Percentiles rank a stretch among this genome's conserved stretches.
Conservation (phyloP, 2,888 invertebrate species). For the Branchipolynoe longqiensis region DNA sequence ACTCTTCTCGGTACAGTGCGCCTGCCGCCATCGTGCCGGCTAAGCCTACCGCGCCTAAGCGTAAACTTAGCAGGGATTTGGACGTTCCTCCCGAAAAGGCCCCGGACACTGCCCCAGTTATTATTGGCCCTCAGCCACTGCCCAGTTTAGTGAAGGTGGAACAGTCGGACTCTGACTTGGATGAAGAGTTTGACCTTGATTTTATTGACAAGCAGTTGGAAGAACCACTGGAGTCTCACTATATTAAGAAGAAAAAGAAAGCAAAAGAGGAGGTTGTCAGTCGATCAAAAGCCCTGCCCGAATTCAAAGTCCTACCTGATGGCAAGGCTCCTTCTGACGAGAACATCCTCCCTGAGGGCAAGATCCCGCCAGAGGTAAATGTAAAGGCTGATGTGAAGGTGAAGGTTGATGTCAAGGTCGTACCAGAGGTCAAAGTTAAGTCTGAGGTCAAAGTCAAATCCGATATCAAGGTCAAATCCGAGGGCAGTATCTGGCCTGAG, state of each 20-base stretch:
- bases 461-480: not conserved
- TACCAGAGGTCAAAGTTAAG: conserved; percentile 3
- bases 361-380: too few relatives aligned
- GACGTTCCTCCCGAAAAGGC: not conserved
- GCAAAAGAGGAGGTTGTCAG: too few relatives aligned
- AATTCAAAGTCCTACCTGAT: too few relatives aligned
- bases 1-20: not conserved
- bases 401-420: not conserved
- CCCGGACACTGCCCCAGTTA: not conserved
- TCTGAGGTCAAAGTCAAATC: not conserved
- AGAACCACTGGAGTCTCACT: conserved; percentile 14
- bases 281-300: too few relatives aligned
- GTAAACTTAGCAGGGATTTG: too few relatives aligned
- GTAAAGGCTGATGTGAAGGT: not conserved
- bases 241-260: not conserved
- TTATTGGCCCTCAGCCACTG: not conserved
- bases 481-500: too few relatives aligned
- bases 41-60: too few relatives aligned
- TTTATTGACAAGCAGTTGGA: conserved; percentile 48
- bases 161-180: not conserved
- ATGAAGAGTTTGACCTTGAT: conserved; percentile 19
- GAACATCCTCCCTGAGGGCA: not conserved
- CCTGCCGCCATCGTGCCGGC: too few relatives aligned
- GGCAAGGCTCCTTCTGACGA: too few relatives aligned
- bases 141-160: not conserved